Evolutionary conservation across 2,797 vertebrate species (phyloP).

Genomic region (Gephyroberyx darwinii): DNA sequence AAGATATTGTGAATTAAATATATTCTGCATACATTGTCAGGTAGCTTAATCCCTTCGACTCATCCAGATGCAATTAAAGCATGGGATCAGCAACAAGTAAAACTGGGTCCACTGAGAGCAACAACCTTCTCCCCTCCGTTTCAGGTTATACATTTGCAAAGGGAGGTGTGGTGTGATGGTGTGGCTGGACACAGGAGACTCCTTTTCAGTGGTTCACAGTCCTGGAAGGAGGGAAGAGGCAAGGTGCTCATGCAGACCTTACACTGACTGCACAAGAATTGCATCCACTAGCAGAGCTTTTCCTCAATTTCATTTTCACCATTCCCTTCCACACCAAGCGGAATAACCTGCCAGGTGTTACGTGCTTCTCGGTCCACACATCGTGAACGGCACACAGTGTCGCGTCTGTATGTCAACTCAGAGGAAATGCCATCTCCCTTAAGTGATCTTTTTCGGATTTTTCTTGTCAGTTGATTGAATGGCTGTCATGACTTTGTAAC

Average conservation of each 20-base stretch:
- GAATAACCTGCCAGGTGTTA: constrained; percentile 58
- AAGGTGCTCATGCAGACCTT: constrained; percentile 27
- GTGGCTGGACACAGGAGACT: constrained; percentile 24
- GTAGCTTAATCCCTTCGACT: too few relatives aligned
- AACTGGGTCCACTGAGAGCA: too few relatives aligned
- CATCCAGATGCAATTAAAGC: too few relatives aligned
- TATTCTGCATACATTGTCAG: too few relatives aligned
- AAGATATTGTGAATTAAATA: too few relatives aligned
- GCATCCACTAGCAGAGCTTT: background rate
- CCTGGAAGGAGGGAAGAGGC: constrained; percentile 16
- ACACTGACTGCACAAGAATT: constrained; percentile 1
- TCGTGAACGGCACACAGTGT: constrained; percentile 39
- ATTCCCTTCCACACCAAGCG: background rate
- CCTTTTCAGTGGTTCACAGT: constrained; percentile 49
- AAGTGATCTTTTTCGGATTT: constrained; percentile 43
- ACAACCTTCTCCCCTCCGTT: too few relatives aligned
- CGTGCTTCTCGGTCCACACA: constrained; percentile 47
- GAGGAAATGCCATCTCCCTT: constrained; percentile 51
- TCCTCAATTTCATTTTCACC: constrained; percentile 25
- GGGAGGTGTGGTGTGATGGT: constrained; percentile 28
- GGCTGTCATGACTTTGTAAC: constrained; percentile 57
- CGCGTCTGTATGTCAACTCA: constrained; percentile 38
- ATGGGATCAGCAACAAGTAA: too few relatives aligned
- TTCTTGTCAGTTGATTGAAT: constrained; percentile 37
- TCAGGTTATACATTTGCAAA: background rate